phyloP scores from a whole-genome alignment of 2,113 vertebrate species.

The Gymnocephalus cernua region DNA sequence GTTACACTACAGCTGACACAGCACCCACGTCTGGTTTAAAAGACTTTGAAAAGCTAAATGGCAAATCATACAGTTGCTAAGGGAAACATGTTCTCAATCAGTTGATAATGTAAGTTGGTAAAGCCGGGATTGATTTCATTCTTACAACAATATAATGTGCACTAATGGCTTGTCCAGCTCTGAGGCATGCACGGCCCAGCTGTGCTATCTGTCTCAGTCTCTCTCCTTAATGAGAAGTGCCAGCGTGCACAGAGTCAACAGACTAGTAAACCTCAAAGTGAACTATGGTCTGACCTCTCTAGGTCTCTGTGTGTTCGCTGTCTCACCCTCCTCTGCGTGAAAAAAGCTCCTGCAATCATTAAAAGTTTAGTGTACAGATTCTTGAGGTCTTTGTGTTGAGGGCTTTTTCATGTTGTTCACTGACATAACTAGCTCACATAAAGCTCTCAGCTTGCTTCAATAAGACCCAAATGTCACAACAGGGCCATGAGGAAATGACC shows the following conservation, averaged over 20 bases:
- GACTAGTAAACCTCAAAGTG: constrained; percentile 68
- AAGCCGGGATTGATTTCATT: constrained; percentile 28
- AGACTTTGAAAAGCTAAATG: constrained; percentile 6
- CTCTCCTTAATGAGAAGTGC: constrained; percentile 62
- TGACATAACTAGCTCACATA: constrained; percentile 19
- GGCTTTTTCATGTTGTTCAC: constrained; percentile 39
- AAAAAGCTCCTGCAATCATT: constrained; percentile 43
- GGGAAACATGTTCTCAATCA: constrained; percentile 36
- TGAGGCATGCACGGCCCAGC: constrained; percentile 42
- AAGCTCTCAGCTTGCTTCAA: constrained; percentile 20
- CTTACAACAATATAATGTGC: constrained; percentile 41
- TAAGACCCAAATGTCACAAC: constrained; percentile 23
- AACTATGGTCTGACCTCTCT: constrained; percentile 62
- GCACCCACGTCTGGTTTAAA: constrained; percentile 16
- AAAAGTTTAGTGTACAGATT: constrained; percentile 40
- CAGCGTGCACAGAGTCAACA: constrained; percentile 53
- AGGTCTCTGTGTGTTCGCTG: constrained; percentile 36
- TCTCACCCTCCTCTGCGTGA: constrained; percentile 33
- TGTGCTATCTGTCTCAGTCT: constrained; percentile 45
- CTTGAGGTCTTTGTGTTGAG: constrained; percentile 57
- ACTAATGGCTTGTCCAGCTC: constrained; percentile 46
- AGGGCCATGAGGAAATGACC: background rate
- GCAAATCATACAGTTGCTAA: constrained; percentile 22
- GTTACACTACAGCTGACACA: constrained; percentile 22
- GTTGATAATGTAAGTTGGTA: constrained; percentile 27